Base-by-base conservation (phyloP, 2,797 vertebrate species). In the Coregonus ussuriensis region DNA sequence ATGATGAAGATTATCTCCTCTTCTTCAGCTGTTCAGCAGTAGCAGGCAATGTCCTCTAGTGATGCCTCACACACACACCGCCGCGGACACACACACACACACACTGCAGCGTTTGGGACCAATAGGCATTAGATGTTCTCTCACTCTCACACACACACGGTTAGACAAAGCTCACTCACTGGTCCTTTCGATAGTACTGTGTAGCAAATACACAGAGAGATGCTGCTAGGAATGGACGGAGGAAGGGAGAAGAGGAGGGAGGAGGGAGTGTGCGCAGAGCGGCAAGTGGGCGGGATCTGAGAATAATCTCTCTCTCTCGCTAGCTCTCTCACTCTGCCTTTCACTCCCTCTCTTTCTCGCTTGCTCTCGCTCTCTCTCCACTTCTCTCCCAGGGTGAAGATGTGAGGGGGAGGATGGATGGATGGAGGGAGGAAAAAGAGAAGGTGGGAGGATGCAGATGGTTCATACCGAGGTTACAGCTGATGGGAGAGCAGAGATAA, bases 401-500 rank as follows among this genome's bases (percentile, higher is more conserved):
- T 66, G 72, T 56, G 77, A 63, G 66, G n/a, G 47, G 51, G 52
- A 16, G 51, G 14, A 51, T 6, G 65, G n/a, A n/a, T 2, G 31
- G 31, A 35, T 4, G 35, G 37, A 37, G 37, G 41, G 67, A 70
- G 63, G 73, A 54, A 71, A 70, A 63, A 31, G 72, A 70, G 65
- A 18, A 59, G 16, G 59, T 33, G 72, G 31, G 41, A 56, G 16
- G 72, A 21, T 56, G 11, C 69, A 68, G 69, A 35, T 74, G 37
- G n/a, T 62, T 74, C 72, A 69, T 31, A 13, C 47, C 47, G 80
- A 82, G 71, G 75, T 81, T 68, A 75, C 25, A 69, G 9, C 71
- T 77, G 51, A 65, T 47, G 35, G 54, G n/a, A 59, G 35, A 33
- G 7, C 37, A 37, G 5, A 37, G 37, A 37, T 6, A 37, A 6